Evolutionary conservation across 30 jellyfish, hydroid and myxozoan species (phyloP).

Genomic region (Sanderia malayensis): DNA sequence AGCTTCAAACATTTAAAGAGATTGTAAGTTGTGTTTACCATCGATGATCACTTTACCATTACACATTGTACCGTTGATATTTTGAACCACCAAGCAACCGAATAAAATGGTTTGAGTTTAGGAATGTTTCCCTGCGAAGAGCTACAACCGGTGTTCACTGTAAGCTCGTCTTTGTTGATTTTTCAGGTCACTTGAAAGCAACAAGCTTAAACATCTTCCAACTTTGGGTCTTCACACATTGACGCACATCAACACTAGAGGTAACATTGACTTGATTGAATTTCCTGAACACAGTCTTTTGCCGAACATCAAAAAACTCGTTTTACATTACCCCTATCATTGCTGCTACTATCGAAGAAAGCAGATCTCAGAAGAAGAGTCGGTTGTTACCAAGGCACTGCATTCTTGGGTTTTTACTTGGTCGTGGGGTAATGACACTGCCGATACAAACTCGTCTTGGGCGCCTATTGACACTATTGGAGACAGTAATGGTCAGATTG

Average conservation of each 20-base stretch:
- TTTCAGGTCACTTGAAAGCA: conserved; percentile 66
- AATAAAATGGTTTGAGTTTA: too few species aligned
- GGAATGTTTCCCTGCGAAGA: too few species aligned
- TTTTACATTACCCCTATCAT: conserved; percentile 83
- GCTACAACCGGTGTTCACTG: too few species aligned
- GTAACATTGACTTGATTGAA: conserved; percentile 66
- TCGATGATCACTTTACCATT: too few species aligned
- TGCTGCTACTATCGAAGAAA: conserved; percentile 81
- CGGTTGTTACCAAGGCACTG: conserved; percentile 20
- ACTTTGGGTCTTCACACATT: conserved; percentile 58
- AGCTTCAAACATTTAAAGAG: conserved; percentile 30
- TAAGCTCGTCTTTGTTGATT: too few species aligned
- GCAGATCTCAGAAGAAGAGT: conserved; percentile 29
- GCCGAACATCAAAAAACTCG: conserved; percentile 67
- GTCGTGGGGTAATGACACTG: conserved; percentile 49
- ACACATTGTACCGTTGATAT: too few species aligned
- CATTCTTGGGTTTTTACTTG: conserved; percentile 31
- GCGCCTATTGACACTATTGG: conserved; percentile 11
- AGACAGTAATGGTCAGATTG: conserved; percentile 1
- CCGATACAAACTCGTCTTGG: conserved; percentile 17
- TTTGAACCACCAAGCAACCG: too few species aligned
- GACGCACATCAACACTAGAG: conserved; percentile 57
- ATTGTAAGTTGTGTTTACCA: too few species aligned
- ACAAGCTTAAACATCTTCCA: conserved; percentile 56
- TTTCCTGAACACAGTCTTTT: conserved; percentile 67